Base-by-base conservation (phyloP, 2,888 invertebrate species). In the Hymenopus coronatus region DNA sequence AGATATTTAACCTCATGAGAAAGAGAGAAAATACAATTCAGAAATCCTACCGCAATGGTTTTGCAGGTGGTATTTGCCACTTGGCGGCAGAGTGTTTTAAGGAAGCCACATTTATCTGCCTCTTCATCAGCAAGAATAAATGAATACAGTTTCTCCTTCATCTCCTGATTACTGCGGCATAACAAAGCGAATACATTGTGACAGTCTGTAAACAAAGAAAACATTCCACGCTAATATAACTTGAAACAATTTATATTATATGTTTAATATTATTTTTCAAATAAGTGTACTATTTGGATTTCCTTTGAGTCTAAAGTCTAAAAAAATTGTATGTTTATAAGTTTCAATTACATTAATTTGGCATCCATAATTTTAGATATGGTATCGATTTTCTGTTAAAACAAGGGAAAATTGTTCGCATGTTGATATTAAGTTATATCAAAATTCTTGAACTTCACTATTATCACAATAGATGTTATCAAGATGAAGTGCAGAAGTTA, bases 41-140 rank as follows among this genome's bases (percentile, higher is more conserved):
- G 20, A 25, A 70, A 0, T 70, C 54, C 6, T 70, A 98, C 98
- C 92, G 98, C 97, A 95, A 98, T 98, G 91, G 98, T 96, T 93
- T 98, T 96, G 94, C 98, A 98, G 91, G 98, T 96, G 91, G 97
- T 97, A 92, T 98, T 98, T 84, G 98, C 98, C 95, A 98, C 97
- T 93, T 98, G 97, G 92, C 97, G 96, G 92, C 98, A 98, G 90
- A 99, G 94, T 90, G 96, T 96, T 91, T 96, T 96, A 91, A 99
- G 95, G 93, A 98, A 98, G 91, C 95, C 95, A 85, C 95, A 94
- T 94, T 98, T 98, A 93, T 97, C 96, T 88, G 96, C 95, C 89
- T 97, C 96, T 91, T 98, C 97, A 92, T 97, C 97, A 82, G 95
- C 95, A 92, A 98, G 96, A 92, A 97, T 96, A 93, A 98, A 98